These are phyloP conservation scores for Cochlearius cochlearius DNA, from an alignment of 2,113 vertebrate genomes.

Conservation along the genomic window DNA sequence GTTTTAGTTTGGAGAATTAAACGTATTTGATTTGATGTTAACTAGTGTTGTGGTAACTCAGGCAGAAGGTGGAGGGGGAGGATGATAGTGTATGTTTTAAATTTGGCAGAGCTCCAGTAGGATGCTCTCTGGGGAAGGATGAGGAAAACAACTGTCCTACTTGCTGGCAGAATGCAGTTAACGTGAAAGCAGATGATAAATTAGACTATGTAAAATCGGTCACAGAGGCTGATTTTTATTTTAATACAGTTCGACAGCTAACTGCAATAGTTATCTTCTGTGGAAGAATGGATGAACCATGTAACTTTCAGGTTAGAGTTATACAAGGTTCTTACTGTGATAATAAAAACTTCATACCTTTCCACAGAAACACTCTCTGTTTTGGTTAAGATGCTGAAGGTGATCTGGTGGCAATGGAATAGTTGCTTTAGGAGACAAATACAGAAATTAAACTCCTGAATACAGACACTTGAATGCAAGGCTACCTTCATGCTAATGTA, in stretches of 20 bases:
- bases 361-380: neutral
- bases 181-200: neutral
- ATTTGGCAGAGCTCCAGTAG: neutral
- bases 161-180: neutral
- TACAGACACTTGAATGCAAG: neutral
- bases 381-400: neutral
- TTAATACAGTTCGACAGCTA: neutral
- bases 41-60: neutral
- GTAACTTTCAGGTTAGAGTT: neutral
- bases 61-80: neutral
- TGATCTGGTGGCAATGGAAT: neutral
- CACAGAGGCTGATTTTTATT: neutral
- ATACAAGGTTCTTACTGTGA: neutral
- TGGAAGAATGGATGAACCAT: neutral
- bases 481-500: neutral
- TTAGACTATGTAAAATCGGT: neutral
- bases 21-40: neutral
- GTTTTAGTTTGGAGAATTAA: neutral
- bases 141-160: neutral
- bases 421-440: neutral
- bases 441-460: neutral
- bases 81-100: neutral
- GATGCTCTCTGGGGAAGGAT: neutral
- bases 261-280: neutral
- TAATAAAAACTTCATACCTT: neutral